phyloP scores from a whole-genome alignment of 2,797 vertebrate genomes.

The Neosalanx taihuensis region DNA sequence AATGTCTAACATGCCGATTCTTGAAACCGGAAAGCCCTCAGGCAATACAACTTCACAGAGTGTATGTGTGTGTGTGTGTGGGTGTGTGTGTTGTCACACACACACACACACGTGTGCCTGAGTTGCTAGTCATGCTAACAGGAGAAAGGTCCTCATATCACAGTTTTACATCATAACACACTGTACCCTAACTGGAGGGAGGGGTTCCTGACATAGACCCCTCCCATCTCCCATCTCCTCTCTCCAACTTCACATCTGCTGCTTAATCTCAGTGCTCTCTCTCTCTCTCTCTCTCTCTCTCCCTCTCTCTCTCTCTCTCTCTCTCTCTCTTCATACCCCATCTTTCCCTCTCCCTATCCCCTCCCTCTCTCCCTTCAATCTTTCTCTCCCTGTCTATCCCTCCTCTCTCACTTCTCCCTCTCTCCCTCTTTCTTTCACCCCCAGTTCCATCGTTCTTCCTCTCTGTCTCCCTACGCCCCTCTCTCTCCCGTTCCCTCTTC shows the following conservation, averaged over 20 bases:
- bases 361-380: not conserved
- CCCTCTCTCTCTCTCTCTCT: slow-evolving; percentile 6
- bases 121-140: slow-evolving; percentile 6
- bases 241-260: not conserved
- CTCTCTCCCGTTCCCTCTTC: slow-evolving; percentile 33
- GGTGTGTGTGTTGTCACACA: slow-evolving; percentile 20
- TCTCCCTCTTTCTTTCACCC: slow-evolving; percentile 26
- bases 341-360: slow-evolving; percentile 12
- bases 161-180: slow-evolving; percentile 20
- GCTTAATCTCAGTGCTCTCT: slow-evolving; percentile 31
- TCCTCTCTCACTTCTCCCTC: not conserved
- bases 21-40: not conserved
- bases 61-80: slow-evolving; percentile 1
- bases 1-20: not conserved
- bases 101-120: slow-evolving; percentile 1
- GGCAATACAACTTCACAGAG: not conserved
- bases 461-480: slow-evolving; percentile 34
- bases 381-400: not conserved
- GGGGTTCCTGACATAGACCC: not conserved
- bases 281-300: slow-evolving; percentile 17
- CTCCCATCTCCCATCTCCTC: not conserved
- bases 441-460: slow-evolving; percentile 19
- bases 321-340: slow-evolving; percentile 24
- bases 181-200: slow-evolving; percentile 19
- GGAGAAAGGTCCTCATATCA: slow-evolving; percentile 16